Percentiles rank a stretch among this genome's conserved stretches.
Evolutionary conservation across 2,888 invertebrate species (phyloP).

Genomic region (Carabus problematicus): DNA sequence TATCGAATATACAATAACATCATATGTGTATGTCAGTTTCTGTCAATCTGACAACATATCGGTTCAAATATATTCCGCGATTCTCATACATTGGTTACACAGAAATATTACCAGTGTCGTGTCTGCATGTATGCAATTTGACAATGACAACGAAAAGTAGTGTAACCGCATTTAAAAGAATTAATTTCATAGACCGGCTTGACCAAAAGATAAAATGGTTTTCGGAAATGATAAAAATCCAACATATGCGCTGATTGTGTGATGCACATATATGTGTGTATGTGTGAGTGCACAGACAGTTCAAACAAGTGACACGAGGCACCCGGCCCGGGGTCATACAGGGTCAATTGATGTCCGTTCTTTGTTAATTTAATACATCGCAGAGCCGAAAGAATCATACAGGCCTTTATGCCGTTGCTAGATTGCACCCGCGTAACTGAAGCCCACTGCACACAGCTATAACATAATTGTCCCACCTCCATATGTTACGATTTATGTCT

Average conservation of each 20-base stretch:
- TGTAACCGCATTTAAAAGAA: too few species aligned
- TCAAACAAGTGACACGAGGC: conserved; percentile 11
- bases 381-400: conserved; percentile 14
- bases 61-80: too few species aligned
- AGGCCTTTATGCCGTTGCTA: not conserved
- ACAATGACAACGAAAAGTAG: too few species aligned
- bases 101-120: too few species aligned
- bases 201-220: conserved; percentile 1
- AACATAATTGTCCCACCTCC: too few species aligned
- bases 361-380: conserved; percentile 27
- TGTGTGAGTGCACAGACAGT: not conserved
- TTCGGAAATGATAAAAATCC: conserved; percentile 15
- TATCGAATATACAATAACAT: not conserved
- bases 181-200: too few species aligned
- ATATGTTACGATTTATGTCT: too few species aligned
- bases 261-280: too few species aligned
- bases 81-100: too few species aligned
- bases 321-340: conserved; percentile 2
- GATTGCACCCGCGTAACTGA: conserved; percentile 5
- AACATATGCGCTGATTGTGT: conserved; percentile 1
- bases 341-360: conserved; percentile 29
- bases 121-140: too few species aligned
- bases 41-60: not conserved
- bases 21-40: not conserved
- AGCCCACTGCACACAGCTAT: too few species aligned